These are phyloP conservation scores for Acanthornis magna DNA, from an alignment of 2,797 vertebrate species.

Conservation along the genomic window DNA sequence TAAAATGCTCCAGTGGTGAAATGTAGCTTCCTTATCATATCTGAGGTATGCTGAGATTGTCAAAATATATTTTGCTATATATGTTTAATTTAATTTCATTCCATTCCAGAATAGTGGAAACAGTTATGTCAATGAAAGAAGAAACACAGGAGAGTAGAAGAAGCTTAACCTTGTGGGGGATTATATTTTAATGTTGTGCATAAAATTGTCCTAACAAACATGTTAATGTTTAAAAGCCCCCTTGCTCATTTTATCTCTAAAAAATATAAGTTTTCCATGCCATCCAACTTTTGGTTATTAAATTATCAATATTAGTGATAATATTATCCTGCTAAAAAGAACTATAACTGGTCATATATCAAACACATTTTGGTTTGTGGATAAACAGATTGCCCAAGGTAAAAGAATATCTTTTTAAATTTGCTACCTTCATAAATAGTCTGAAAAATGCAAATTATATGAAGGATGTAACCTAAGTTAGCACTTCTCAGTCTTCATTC, in stretches of 20 bases:
- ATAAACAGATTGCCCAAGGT: neutral
- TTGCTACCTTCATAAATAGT: neutral
- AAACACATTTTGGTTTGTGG: neutral
- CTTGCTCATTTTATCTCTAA: neutral
- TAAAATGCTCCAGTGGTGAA: neutral
- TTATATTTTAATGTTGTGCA: neutral
- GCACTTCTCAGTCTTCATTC: neutral
- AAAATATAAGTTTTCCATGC: neutral
- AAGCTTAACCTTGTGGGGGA: neutral
- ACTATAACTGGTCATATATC: neutral
- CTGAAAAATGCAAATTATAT: neutral
- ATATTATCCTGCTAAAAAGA: neutral
- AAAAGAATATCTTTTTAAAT: neutral
- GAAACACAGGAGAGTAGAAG: neutral
- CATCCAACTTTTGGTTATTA: neutral
- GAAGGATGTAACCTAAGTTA: neutral
- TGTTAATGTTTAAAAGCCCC: neutral
- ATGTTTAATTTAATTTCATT: neutral
- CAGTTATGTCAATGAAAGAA: neutral
- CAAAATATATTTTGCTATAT: neutral
- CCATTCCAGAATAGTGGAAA: neutral
- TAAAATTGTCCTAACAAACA: neutral
- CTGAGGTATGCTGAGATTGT: neutral
- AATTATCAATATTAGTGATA: neutral
- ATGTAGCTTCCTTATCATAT: neutral